Evolutionary conservation across 2,888 invertebrate species (phyloP).

Genomic region (Rotaria sp.): DNA sequence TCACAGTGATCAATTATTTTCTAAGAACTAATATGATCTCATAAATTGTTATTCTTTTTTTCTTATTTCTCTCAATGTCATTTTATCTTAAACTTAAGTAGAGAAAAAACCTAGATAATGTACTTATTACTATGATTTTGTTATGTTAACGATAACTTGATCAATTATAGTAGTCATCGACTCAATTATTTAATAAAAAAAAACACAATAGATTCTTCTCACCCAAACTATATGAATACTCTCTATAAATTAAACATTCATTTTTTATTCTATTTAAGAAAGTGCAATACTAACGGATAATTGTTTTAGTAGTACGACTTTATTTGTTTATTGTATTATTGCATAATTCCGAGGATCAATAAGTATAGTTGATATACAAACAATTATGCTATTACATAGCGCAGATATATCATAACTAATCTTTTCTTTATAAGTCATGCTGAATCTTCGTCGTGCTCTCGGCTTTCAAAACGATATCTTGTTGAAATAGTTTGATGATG

Average conservation of each 20-base stretch:
- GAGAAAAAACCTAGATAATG: background rate
- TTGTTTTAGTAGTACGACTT: background rate
- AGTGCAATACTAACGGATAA: background rate
- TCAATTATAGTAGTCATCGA: background rate
- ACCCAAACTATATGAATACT: background rate
- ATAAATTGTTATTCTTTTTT: background rate
- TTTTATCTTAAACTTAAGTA: conserved; percentile 10
- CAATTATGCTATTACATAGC: too few relatives aligned
- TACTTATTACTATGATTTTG: too few relatives aligned
- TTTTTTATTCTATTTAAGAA: background rate
- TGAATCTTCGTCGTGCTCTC: background rate
- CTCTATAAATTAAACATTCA: background rate
- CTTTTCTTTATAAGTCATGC: too few relatives aligned
- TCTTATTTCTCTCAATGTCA: too few relatives aligned
- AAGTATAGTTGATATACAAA: background rate
- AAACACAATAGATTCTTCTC: background rate
- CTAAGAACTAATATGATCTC: background rate
- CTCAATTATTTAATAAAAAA: background rate
- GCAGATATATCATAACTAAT: too few relatives aligned
- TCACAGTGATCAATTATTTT: background rate
- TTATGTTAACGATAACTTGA: background rate
- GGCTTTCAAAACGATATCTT: background rate
- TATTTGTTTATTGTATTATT: background rate
- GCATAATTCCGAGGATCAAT: background rate
- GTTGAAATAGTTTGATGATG: too few relatives aligned